Percentiles rank a stretch among this genome's conserved stretches.
Evolutionary conservation across 2,113 vertebrate species (phyloP).

Genomic region (Hystrix brachyura): DNA sequence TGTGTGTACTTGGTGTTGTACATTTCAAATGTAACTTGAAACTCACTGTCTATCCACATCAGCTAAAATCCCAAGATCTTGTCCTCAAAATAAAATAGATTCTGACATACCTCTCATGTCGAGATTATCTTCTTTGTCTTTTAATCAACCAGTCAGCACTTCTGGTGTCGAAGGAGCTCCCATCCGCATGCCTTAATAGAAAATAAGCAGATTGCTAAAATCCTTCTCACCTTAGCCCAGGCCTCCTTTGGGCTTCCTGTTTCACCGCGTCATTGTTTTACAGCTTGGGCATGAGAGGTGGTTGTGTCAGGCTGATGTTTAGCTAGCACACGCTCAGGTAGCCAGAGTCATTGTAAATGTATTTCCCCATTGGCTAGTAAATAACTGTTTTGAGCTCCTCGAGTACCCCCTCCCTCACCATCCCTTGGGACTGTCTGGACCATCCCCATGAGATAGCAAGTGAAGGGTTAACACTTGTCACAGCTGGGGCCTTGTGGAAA

Average conservation of each 20-base stretch:
- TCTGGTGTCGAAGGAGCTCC: background rate
- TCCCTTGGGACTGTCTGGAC: background rate
- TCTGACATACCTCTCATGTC: background rate
- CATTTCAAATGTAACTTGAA: constrained; percentile 34
- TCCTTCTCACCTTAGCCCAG: background rate
- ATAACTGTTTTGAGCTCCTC: background rate
- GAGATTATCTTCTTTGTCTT: background rate
- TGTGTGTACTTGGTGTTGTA: background rate
- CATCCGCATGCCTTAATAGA: background rate
- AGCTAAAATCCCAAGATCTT: background rate
- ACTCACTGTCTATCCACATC: background rate
- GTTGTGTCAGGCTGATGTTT: background rate
- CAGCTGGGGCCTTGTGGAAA: constrained; percentile 1
- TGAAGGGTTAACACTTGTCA: background rate
- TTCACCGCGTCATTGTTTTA: background rate
- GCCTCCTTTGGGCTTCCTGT: background rate
- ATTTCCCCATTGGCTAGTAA: background rate
- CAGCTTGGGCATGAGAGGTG: background rate
- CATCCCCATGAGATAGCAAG: background rate
- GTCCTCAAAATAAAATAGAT: constrained; percentile 1
- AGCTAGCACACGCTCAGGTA: background rate
- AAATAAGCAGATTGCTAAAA: background rate
- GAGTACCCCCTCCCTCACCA: background rate
- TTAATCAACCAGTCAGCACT: background rate
- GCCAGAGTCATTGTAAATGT: background rate